Base-by-base conservation (phyloP, 1,140 invertebrate genomes). In the Hylyphantes graminicola region DNA sequence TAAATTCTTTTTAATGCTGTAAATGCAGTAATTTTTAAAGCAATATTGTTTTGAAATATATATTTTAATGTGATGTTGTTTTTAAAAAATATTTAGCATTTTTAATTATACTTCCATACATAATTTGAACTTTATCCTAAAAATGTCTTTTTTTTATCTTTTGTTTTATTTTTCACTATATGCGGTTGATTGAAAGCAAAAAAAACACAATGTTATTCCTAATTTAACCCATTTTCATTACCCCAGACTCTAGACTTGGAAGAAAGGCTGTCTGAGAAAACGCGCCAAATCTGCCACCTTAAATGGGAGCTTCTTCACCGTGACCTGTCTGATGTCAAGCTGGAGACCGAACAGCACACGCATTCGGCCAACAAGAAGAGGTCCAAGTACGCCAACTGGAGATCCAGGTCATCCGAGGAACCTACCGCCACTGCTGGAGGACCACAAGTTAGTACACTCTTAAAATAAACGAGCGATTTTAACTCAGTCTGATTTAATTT, bases 301-400 rank as follows among this genome's bases (percentile, higher is more conserved):
- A 63, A 70, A 15, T 86, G 85, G 85, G 85, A 86, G 19, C 51
- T 86, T n/a, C 19, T 86, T 17, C 79, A 83, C 55, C 63, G 85
- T 9, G 85, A 86, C n/a, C 53, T 86, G 6, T 80, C 85, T n/a
- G 75, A 54, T 8, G 63, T 81, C 12, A 77, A 78, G 48, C n/a
- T 68, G 55, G 63, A 85, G 19, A 85, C 85, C 6, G 85, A 85
- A 53, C 54, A 68, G 10, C 85, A 81, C 73, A 75, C 50, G 9
- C 80, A 82, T 19, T 53, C 63, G 48, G 67, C 67, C 4, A 65
- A 64, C 15, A 51, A 61, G 70, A 85, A 85, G 48, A 74, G 85
- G 35, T 73, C 78, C 15, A 67, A 75, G 35, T 81, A 78, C 35
- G 77, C 85, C 0, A 68, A 81, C 15, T 78, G 50, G 50, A 59